Evolutionary conservation across 2,797 vertebrate genomes (phyloP).

Genomic region (Orestias chungarensis): DNA sequence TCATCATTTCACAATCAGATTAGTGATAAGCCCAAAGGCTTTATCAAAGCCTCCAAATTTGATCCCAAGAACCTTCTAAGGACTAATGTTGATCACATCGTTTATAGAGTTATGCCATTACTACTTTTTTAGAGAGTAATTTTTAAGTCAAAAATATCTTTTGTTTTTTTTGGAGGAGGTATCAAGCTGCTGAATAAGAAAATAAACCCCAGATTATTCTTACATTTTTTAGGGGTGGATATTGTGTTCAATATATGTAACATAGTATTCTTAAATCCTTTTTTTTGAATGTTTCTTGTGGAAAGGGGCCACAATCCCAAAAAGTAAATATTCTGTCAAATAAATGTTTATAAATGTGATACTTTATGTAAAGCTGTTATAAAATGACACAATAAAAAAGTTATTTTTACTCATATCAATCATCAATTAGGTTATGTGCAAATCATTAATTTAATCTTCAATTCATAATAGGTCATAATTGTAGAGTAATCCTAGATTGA

Average conservation of each 20-base stretch:
- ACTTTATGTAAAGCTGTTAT: not conserved
- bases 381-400: not conserved
- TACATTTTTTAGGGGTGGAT: not conserved
- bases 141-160: not conserved
- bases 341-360: not conserved
- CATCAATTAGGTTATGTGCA: not conserved
- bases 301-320: not conserved
- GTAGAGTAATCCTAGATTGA: not conserved
- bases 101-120: not conserved
- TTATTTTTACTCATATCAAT: not conserved
- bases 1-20: not conserved
- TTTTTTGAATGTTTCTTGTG: not conserved
- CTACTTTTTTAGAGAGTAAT: not conserved
- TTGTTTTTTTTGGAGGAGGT: too few relatives aligned
- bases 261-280: not conserved
- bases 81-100: not conserved
- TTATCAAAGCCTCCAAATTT: not conserved
- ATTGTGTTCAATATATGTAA: slow-evolving; percentile 34
- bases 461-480: not conserved
- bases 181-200: slow-evolving; percentile 4
- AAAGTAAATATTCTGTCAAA: not conserved
- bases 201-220: not conserved
- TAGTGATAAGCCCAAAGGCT: not conserved
- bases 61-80: not conserved
- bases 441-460: not conserved